A percentile compares a stretch with the other conserved stretches of the same genome.
These are phyloP conservation scores for Scrobipalpa atriplicella DNA, from an alignment of 2,888 invertebrate genomes.

Conservation along the genomic window DNA sequence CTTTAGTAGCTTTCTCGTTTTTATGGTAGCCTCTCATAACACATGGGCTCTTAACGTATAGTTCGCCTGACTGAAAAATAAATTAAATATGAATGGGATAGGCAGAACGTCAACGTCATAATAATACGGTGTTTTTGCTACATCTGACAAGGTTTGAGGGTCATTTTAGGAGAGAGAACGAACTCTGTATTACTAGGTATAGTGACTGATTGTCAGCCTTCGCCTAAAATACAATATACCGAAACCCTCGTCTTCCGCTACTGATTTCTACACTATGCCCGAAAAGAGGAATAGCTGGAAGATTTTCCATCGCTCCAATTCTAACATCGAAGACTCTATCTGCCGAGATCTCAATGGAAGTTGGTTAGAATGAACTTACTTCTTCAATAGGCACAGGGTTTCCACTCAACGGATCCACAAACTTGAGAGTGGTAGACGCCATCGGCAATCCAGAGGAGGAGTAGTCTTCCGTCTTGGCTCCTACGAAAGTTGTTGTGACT, in stretches of 20 bases:
- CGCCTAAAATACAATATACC: not conserved
- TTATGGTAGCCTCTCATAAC: slow-evolving; percentile 87
- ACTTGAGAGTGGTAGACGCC: slow-evolving; percentile 60
- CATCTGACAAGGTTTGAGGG: no score
- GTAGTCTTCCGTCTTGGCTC: slow-evolving; percentile 53
- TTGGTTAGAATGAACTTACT: slow-evolving; percentile 48
- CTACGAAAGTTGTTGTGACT: slow-evolving; percentile 54
- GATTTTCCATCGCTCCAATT: no score
- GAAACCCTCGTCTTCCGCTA: not conserved
- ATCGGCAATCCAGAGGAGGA: slow-evolving; percentile 64
- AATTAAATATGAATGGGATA: not conserved
- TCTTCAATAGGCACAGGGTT: slow-evolving; percentile 62
- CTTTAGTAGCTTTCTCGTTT: slow-evolving; percentile 87
- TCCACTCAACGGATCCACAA: slow-evolving; percentile 62
- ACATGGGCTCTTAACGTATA: slow-evolving; percentile 88
- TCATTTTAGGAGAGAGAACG: no score
- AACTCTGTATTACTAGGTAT: no score
- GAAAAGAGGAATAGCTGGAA: no score
- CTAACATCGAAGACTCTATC: no score
- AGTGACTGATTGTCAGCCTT: no score
- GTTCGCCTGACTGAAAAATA: slow-evolving; percentile 84
- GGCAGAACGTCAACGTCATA: no score
- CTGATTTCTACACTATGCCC: no score
- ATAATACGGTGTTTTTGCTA: no score
- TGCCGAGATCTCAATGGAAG: not conserved